Conservation (phyloP, 2,888 invertebrate species). For the Didymodactylos carnosus region DNA sequence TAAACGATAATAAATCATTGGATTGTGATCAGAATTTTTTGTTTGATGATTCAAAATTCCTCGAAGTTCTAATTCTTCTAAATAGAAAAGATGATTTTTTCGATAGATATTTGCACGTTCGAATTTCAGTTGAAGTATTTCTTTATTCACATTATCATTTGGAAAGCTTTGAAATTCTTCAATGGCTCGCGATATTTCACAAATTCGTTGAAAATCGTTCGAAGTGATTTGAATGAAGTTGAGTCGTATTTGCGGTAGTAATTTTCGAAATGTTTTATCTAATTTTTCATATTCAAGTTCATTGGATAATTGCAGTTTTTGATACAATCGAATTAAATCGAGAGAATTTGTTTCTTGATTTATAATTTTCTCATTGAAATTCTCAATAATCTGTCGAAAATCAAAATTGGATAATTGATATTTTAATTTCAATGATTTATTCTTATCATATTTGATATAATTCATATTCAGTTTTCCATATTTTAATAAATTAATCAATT, state of each 20-base stretch:
- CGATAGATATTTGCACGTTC: background rate
- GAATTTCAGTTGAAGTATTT: no score
- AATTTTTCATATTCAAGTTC: background rate
- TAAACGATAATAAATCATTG: background rate
- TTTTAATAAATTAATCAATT: background rate
- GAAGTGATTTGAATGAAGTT: background rate
- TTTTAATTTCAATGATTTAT: background rate
- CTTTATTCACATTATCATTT: no score
- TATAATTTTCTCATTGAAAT: background rate
- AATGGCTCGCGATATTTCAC: background rate
- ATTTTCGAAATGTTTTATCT: background rate
- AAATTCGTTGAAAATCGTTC: background rate
- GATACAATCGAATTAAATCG: background rate
- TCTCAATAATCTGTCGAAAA: background rate
- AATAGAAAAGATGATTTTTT: background rate
- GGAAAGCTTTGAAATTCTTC: background rate
- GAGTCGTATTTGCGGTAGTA: background rate
- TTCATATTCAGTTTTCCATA: background rate
- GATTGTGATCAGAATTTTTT: background rate
- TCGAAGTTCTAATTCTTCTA: background rate
- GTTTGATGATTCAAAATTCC: background rate
- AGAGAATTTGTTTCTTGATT: background rate
- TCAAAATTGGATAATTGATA: background rate
- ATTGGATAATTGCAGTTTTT: background rate
- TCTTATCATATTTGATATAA: background rate